phyloP scores from a whole-genome alignment of 2,888 invertebrate species.

The Leptinotarsa haldemani region DNA sequence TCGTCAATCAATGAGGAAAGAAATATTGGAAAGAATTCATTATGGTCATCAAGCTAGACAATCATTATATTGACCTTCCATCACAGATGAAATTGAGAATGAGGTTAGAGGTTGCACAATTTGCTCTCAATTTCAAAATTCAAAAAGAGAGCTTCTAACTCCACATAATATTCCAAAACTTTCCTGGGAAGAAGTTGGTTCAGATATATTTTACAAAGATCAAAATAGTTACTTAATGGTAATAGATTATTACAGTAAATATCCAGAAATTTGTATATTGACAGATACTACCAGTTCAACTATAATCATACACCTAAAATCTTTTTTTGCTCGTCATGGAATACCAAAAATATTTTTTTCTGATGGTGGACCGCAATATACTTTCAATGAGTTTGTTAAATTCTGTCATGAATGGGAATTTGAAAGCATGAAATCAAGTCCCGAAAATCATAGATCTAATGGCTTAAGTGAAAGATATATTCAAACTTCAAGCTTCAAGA shows the following conservation, averaged over 20 bases:
- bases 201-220: slow-evolving; percentile 35
- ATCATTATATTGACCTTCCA: slow-evolving; percentile 4
- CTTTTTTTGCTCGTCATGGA: slow-evolving; percentile 39
- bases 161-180: slow-evolving; percentile 3
- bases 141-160: neutral
- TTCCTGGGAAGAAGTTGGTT: slow-evolving; percentile 23
- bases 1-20: neutral
- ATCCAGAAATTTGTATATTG: slow-evolving; percentile 32
- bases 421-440: slow-evolving; percentile 35
- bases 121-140: neutral
- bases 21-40: slow-evolving; percentile 19
- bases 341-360: too few species aligned
- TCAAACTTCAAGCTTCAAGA: slow-evolving; percentile 34
- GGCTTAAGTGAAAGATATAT: slow-evolving; percentile 37
- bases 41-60: slow-evolving; percentile 7
- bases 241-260: slow-evolving; percentile 40
- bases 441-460: slow-evolving; percentile 34
- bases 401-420: slow-evolving; percentile 47
- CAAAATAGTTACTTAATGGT: slow-evolving; percentile 26
- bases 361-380: slow-evolving; percentile 48
- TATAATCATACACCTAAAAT: slow-evolving; percentile 36
- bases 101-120: slow-evolving; percentile 8
- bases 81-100: neutral
- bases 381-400: slow-evolving; percentile 34
- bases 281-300: slow-evolving; percentile 29